Evolutionary conservation across 2,888 invertebrate species (phyloP), one percentile per base, ranked within the genome.

Genomic region (Drosophila mimica): DNA sequence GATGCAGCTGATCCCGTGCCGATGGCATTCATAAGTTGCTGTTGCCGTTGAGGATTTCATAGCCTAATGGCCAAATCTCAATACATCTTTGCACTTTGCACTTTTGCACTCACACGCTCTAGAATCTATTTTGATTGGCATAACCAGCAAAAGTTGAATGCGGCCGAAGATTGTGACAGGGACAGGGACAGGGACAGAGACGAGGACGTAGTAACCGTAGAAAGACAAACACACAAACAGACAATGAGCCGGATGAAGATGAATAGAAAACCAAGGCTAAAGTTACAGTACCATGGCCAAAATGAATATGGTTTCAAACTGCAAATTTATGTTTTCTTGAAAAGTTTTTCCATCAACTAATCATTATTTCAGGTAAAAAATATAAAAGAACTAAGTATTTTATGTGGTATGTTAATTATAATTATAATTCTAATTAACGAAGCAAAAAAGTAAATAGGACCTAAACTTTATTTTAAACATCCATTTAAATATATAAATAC

Each of bases 11-110:
- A 86, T 86, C 89, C 83, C 60, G 74, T 62, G 57, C 62, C 62
- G 69, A 65, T 79, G 77, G 79, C 79, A 74, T 66, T 70, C 51
- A 70, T 83, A 66, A 75, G 82, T 68, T 75, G 46, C 67, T 56
- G 57, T 60, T 74, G 71, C 71, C 58, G 56, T 62, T 64, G 79
- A 77, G 70, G 59, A 51, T 61, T 54, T 69, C 74, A 75, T 70
- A 85, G 79, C 88, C 87, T 84, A 83, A 83, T 74, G 74, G 76
- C 74, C 52, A 72, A 79, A 73, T 84, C 79, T 89, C 79, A 81
- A 79, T 81, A 81, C 77, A 72, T 81, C 76, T 89, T 72, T 78
- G 70, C 74, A 75, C 74, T 75, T 82, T 82, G 76, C 70, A 75
- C 80, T 69, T 65, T 78, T 73, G 69, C 82, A 56, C 74, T 67